Evolutionary conservation across 2,113 vertebrate genomes (phyloP), one percentile per base, ranked within the genome.

Genomic region (Xyrauchen texanus): DNA sequence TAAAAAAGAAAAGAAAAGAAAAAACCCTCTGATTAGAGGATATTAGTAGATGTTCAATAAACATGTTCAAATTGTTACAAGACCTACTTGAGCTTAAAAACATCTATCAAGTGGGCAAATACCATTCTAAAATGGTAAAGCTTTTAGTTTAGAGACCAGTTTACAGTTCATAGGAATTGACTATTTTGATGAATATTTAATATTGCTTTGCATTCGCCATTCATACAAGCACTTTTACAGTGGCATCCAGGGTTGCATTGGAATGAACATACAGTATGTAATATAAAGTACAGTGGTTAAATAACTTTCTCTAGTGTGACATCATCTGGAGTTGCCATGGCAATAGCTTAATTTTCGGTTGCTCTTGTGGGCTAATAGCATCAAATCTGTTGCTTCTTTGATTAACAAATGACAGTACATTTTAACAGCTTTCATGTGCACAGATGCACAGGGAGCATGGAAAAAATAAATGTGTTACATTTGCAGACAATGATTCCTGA

Each of bases 261-360:
- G 21, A 34, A 34, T 34, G 21, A 34, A 34, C 21, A 34, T 34
- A 34, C 21, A 34, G 21, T 34, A 34, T 34, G 21, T 11, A 52
- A 44, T 15, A 71, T 46, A 12, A 69, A 21, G 51, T 53, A n/a
- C 47, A 16, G 6, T 64, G 77, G n/a, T 79, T 65, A 71, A 58
- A 66, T 66, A 8, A 46, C 46, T 42, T 11, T 79, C 61, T 64
- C 45, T 46, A 53, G 60, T 11, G 34, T 57, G 67, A 65, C 60
- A 70, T 76, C 67, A 71, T 71, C 42, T 51, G 67, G 13, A 61
- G 58, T 70, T 77, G 74, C 76, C 65, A 81, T 81, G 80, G 74
- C 68, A 81, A 81, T 71, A 62, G 74, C 51, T 81, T 34, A 9
- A 70, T 49, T 81, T 76, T 71, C 57, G 71, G 42, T 76, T 70